phyloP scores from a whole-genome alignment of 2,888 invertebrate species.

The Meteorus colon region DNA sequence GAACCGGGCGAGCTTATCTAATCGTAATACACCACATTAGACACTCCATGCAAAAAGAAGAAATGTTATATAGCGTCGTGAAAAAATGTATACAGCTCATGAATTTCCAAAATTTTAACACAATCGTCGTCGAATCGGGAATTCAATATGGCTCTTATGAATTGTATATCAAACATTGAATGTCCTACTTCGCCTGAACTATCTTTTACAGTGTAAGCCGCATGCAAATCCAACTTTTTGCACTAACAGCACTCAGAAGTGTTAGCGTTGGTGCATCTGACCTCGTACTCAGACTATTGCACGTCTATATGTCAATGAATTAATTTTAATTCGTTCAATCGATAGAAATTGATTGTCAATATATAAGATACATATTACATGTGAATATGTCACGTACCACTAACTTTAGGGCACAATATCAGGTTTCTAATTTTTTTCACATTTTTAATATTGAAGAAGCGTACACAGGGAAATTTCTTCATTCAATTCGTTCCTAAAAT shows the following conservation, averaged over 20 bases:
- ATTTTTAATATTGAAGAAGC: neutral
- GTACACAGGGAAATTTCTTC: too few species aligned
- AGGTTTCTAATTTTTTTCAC: neutral
- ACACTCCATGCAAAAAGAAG: conserved; percentile 31
- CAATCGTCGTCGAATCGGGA: neutral
- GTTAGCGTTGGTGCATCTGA: neutral
- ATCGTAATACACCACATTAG: conserved; percentile 57
- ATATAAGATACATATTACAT: neutral
- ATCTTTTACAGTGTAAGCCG: neutral
- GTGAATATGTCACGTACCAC: neutral
- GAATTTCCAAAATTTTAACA: neutral
- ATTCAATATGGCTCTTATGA: neutral
- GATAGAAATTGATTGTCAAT: neutral
- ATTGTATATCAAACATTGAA: neutral
- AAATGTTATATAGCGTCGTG: conserved; percentile 10
- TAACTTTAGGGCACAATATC: neutral
- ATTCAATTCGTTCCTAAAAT: too few species aligned
- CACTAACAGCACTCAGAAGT: neutral
- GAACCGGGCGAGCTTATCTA: conserved; percentile 70
- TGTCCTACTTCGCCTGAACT: too few species aligned
- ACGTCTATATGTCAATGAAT: neutral
- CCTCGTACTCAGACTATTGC: neutral
- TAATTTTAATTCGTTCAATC: neutral
- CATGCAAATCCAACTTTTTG: neutral
- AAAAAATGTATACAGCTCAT: neutral